Percentiles rank a stretch among this genome's conserved stretches.
phyloP scores from a whole-genome alignment of 2,888 invertebrate genomes.

The Carabus problematicus region DNA sequence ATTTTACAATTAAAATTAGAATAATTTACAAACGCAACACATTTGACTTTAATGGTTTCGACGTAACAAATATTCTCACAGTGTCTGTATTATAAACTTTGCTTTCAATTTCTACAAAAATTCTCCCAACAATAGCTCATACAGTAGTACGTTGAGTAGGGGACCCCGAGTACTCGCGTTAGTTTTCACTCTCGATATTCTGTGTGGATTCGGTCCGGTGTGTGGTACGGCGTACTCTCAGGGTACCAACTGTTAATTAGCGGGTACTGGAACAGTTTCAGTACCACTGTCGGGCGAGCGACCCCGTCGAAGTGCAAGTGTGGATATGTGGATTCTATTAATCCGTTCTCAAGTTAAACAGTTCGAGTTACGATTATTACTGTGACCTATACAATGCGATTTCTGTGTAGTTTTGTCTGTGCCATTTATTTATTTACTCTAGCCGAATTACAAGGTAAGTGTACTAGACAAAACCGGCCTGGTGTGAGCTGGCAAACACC shows the following conservation, averaged over 20 bases:
- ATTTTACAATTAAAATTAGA: slow-evolving; percentile 1
- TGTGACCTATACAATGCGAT: slow-evolving; percentile 7
- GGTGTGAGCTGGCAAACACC: not conserved
- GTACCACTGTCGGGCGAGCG: too few relatives aligned
- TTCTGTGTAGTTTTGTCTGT: slow-evolving; percentile 22
- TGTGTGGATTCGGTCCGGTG: not conserved
- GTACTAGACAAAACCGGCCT: not conserved
- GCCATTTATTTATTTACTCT: slow-evolving; percentile 39
- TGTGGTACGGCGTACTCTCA: too few relatives aligned
- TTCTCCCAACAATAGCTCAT: not conserved
- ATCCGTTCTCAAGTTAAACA: not conserved
- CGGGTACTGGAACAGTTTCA: too few relatives aligned
- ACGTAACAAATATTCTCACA: not conserved
- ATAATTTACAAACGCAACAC: not conserved
- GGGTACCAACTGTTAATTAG: too few relatives aligned
- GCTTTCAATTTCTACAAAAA: not conserved
- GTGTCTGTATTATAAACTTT: not conserved
- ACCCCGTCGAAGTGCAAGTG: not conserved
- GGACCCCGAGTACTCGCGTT: not conserved
- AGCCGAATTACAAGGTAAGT: slow-evolving; percentile 36
- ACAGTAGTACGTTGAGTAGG: not conserved
- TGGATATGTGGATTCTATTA: slow-evolving; percentile 5
- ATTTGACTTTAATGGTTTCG: not conserved
- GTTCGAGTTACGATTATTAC: not conserved
- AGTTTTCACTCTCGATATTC: not conserved